Evolutionary conservation across 2,888 invertebrate species (phyloP), one percentile per base, ranked within the genome.

Genomic region (Hyppa rectilinea): DNA sequence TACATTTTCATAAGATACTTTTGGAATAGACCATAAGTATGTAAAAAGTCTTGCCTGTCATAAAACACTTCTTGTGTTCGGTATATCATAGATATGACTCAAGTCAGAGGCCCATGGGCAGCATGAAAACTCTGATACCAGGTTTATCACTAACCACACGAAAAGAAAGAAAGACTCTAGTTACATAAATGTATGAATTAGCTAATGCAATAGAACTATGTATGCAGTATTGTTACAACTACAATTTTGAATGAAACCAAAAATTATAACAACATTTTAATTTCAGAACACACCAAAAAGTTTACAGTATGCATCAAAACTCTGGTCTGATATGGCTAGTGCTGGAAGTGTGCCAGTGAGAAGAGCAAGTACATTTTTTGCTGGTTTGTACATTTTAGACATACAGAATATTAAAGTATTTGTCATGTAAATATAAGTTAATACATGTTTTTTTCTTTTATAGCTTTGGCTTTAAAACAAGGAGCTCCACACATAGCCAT

Each of bases 221-320:
- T 34, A 55, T 23, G 17, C 23, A 36, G 4, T 40, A 40, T 43
- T n/a, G n/a, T 59, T n/a, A n/a, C 17, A 45, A 59, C 9, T 29
- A 12, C 2, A 20, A 9, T 2, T 36, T 29, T 2, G 29, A 43
- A 59, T 29, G n/a, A 6, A 34, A 52, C 52, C 34, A 50, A n/a
- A n/a, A 38, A 38, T 29, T 36, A 67, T 23, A 14, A 4, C 23
- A 43, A 14, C 10, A 10, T 60, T 72, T 78, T 68, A 38, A 58
- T 90, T 96, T 91, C 87, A 98, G 98, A 98, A 98, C 88, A 97
- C 97, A 53, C 92, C 96, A 80, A 96, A 97, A 86, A 97, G 97
- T 86, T 95, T 97, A 43, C 94, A 97, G 43, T 97, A 96, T 91
- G 97, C 97, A 2, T 89, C 96, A 60, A 95, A 97, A 34, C 75